Percentiles rank a stretch among this genome's conserved stretches.
These are phyloP conservation scores for Netelia fuscicornis DNA, from an alignment of 2,888 invertebrate genomes.

Conservation along the genomic window DNA sequence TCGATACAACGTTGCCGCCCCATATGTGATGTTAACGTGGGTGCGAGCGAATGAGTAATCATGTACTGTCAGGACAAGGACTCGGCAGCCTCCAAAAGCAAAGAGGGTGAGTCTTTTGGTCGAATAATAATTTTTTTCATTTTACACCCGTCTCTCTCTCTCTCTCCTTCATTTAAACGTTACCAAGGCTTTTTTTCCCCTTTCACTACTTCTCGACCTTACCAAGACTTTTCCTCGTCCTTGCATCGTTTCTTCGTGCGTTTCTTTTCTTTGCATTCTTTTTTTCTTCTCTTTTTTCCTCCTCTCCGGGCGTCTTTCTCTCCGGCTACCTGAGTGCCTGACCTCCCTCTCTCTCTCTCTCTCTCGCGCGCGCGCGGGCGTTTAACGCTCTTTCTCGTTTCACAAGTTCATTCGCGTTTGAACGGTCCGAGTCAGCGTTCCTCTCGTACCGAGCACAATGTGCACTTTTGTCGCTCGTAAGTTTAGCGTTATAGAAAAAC, in stretches of 20 bases:
- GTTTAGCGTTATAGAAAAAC: constrained; percentile 13
- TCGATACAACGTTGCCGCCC: constrained; percentile 73
- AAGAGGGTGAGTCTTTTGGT: constrained; percentile 80
- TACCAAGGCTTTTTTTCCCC: constrained; percentile 36
- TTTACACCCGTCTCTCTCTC: constrained; percentile 11
- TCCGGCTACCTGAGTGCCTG: constrained; percentile 28
- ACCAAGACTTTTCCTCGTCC: constrained; percentile 47
- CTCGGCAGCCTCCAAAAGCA: constrained; percentile 82
- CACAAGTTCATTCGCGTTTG: constrained; percentile 12
- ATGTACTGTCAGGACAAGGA: constrained; percentile 84
- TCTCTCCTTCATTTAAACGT: constrained; percentile 21
- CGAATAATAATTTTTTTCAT: constrained; percentile 11
- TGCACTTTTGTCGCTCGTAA: constrained; percentile 29
- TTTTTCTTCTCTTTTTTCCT: constrained; percentile 43
- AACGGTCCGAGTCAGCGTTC: constrained; percentile 9
- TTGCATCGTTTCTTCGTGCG: constrained; percentile 19
- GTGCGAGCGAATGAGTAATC: constrained; percentile 81
- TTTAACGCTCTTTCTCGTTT: constrained; percentile 27
- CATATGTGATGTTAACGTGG: constrained; percentile 80
- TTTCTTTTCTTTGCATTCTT: constrained; percentile 35
- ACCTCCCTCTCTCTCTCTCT: constrained; percentile 9
- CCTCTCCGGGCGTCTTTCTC: constrained; percentile 46
- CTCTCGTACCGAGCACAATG: constrained; percentile 28
- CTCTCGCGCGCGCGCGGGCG: constrained; percentile 20
- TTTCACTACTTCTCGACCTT: constrained; percentile 54